Evolutionary conservation across 2,888 invertebrate species (phyloP).

Genomic region (Watsonalla binaria): DNA sequence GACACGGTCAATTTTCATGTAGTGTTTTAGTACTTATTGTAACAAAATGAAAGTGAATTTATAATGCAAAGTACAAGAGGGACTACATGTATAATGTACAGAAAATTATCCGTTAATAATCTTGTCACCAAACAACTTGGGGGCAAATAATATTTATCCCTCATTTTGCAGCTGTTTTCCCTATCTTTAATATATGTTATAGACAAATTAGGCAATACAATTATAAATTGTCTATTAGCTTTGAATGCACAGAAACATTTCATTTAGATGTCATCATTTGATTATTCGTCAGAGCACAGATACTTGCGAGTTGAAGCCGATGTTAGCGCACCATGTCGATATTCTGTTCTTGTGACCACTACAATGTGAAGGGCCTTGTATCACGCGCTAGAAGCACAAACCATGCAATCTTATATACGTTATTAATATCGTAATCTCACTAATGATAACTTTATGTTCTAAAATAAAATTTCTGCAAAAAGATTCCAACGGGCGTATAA

Average conservation of each 20-base stretch:
- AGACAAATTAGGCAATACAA: too few species aligned
- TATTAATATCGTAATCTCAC: conserved; percentile 50
- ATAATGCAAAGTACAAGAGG: conserved; percentile 36
- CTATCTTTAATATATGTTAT: not conserved
- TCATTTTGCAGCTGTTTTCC: not conserved
- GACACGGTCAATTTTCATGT: conserved; percentile 48
- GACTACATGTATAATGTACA: not conserved
- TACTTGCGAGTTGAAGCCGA: too few species aligned
- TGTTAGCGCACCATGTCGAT: too few species aligned
- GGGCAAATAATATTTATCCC: not conserved
- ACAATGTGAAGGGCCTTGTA: not conserved
- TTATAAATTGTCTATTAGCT: too few species aligned
- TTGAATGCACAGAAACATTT: too few species aligned
- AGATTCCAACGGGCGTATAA: conserved; percentile 53
- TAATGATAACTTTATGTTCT: conserved; percentile 52
- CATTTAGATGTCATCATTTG: too few species aligned
- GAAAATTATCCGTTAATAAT: not conserved
- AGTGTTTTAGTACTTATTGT: conserved; percentile 33
- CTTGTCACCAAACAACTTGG: not conserved
- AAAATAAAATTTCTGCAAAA: conserved; percentile 28
- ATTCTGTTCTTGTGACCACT: not conserved
- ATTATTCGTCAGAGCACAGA: too few species aligned
- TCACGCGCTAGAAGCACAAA: not conserved
- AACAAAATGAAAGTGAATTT: conserved; percentile 25
- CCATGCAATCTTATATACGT: not conserved